phyloP scores from a whole-genome alignment of 2,888 invertebrate species.

The Alsophila aescularia region DNA sequence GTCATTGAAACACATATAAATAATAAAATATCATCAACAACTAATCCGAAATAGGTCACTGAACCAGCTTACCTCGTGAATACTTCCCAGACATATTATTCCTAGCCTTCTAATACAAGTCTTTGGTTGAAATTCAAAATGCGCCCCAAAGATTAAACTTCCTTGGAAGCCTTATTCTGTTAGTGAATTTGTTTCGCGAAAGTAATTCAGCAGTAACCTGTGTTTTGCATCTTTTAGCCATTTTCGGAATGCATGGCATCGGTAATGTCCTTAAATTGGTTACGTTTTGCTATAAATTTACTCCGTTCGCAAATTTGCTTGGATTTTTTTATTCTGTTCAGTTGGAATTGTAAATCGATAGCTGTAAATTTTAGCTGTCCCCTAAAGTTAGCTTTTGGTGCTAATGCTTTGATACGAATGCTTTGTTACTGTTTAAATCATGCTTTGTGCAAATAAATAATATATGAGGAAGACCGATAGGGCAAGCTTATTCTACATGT shows the following conservation, averaged over 20 bases:
- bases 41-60: no score
- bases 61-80: not conserved
- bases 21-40: no score
- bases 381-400: not conserved
- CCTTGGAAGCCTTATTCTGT: slow-evolving; percentile 28
- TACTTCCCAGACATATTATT: slow-evolving; percentile 12
- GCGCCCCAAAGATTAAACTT: slow-evolving; percentile 38
- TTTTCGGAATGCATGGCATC: slow-evolving; percentile 28
- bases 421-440: no score
- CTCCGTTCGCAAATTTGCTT: slow-evolving; percentile 11
- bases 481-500: no score
- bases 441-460: no score
- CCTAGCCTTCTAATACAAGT: slow-evolving; percentile 38
- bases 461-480: no score
- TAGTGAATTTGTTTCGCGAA: slow-evolving; percentile 31
- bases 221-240: slow-evolving; percentile 40
- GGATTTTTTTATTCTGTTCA: slow-evolving; percentile 5
- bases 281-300: slow-evolving; percentile 22
- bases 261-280: slow-evolving; percentile 29
- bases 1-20: no score
- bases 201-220: slow-evolving; percentile 34
- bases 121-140: slow-evolving; percentile 40
- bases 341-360: not conserved
- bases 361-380: slow-evolving; percentile 4
- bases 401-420: not conserved